A percentile compares a stretch with the other conserved stretches of the same genome.
These are phyloP conservation scores for Nilaparvata lugens DNA, from an alignment of 1,140 invertebrate genomes.

Conservation along the genomic window DNA sequence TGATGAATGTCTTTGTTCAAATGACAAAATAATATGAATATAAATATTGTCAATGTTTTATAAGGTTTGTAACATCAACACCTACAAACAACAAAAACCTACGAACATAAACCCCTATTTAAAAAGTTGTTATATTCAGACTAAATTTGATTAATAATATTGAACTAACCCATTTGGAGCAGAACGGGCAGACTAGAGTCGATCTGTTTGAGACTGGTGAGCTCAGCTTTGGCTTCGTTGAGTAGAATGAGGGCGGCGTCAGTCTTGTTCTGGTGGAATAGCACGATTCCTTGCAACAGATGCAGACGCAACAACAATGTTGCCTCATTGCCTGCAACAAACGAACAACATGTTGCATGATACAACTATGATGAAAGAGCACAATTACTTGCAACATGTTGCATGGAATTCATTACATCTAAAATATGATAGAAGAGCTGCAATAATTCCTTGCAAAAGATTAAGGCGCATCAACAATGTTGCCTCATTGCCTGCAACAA, in stretches of 20 bases:
- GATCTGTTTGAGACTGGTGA: constrained; percentile 50
- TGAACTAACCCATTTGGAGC: constrained; percentile 42
- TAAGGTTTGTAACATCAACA: too few relatives aligned
- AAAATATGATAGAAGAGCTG: too few relatives aligned
- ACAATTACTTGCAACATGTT: neutral
- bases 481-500: too few relatives aligned
- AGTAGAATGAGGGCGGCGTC: constrained; percentile 47
- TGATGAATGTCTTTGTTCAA: too few relatives aligned
- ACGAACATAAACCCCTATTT: too few relatives aligned
- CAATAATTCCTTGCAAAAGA: too few relatives aligned
- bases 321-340: constrained; percentile 53
- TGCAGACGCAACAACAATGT: constrained; percentile 65
- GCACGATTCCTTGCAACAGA: constrained; percentile 63
- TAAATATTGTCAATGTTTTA: too few relatives aligned
- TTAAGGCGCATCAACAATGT: too few relatives aligned
- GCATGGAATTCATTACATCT: neutral
- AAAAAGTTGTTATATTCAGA: too few relatives aligned
- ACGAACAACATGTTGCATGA: neutral
- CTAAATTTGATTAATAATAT: neutral
- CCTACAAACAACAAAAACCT: too few relatives aligned
- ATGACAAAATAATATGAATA: too few relatives aligned
- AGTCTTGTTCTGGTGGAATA: constrained; percentile 60
- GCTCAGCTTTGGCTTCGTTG: constrained; percentile 46
- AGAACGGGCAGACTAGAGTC: constrained; percentile 42
- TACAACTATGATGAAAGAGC: neutral